A percentile compares a stretch with the other conserved stretches of the same genome.
Evolutionary conservation across 2,797 vertebrate genomes (phyloP).

Genomic region (Gymnocypris eckloni): DNA sequence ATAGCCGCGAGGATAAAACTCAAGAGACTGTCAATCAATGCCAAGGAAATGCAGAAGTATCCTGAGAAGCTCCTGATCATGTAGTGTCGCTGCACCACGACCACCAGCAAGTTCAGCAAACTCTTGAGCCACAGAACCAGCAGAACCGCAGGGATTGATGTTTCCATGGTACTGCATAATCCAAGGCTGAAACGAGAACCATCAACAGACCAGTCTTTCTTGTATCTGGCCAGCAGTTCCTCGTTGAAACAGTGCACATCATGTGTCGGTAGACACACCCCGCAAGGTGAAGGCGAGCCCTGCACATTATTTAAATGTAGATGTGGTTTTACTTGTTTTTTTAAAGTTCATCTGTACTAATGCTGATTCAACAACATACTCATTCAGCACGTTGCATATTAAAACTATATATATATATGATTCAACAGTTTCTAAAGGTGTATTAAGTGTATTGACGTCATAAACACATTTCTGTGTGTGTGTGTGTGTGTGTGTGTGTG

Average conservation of each 20-base stretch:
- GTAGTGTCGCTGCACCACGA: slow-evolving; percentile 72
- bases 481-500: too few relatives aligned
- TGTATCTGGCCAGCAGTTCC: slow-evolving; percentile 1
- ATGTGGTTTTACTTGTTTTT: not conserved
- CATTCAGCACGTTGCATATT: not conserved
- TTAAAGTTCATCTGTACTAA: not conserved
- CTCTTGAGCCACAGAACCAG: slow-evolving; percentile 82
- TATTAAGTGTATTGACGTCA: too few relatives aligned
- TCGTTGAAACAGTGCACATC: not conserved
- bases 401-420: not conserved
- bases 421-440: not conserved
- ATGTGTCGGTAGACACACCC: slow-evolving; percentile 21
- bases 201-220: not conserved
- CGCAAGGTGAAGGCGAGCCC: not conserved
- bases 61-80: slow-evolving; percentile 78
- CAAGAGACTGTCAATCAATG: slow-evolving; percentile 75
- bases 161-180: slow-evolving; percentile 58
- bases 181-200: not conserved
- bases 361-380: not conserved
- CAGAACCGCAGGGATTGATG: slow-evolving; percentile 64
- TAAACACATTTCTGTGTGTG: too few relatives aligned
- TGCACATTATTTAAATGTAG: not conserved
- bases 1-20: slow-evolving; percentile 72
- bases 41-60: slow-evolving; percentile 82
- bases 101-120: slow-evolving; percentile 76